phyloP scores from a whole-genome alignment of 2,888 invertebrate genomes.

The Harmothoe impar region DNA sequence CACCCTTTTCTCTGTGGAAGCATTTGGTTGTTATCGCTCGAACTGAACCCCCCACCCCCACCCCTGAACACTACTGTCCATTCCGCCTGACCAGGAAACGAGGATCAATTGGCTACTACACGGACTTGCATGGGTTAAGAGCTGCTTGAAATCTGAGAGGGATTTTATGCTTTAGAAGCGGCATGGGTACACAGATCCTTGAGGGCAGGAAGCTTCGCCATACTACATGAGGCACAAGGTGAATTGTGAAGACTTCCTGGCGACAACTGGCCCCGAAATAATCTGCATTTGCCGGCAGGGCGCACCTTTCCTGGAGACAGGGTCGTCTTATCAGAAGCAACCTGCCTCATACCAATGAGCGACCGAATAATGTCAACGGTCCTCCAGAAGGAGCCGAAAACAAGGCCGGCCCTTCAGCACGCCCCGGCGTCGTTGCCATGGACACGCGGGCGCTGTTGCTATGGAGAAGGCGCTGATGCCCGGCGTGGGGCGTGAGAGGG shows the following conservation, averaged over 20 bases:
- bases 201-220: neutral
- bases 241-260: neutral
- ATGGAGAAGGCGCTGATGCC: constrained; percentile 6
- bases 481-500: constrained; percentile 37
- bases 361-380: constrained; percentile 3
- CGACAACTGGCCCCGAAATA: neutral
- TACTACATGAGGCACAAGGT: neutral
- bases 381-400: neutral
- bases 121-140: too few relatives aligned
- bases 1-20: too few relatives aligned
- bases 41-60: too few relatives aligned
- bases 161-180: too few relatives aligned
- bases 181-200: too few relatives aligned
- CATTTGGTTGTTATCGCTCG: too few relatives aligned
- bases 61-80: too few relatives aligned
- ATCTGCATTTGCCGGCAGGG: constrained; percentile 1
- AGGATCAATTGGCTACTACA: too few relatives aligned
- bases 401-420: constrained; percentile 6
- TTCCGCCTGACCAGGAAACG: too few relatives aligned
- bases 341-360: constrained; percentile 8
- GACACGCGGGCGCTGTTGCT: constrained; percentile 6
- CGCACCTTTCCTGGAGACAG: constrained; percentile 4
- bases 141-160: too few relatives aligned
- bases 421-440: neutral
- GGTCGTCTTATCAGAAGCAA: neutral